Evolutionary conservation across 2,113 vertebrate genomes (phyloP), one percentile per base, ranked within the genome.

Genomic region (Smithornis capensis): DNA sequence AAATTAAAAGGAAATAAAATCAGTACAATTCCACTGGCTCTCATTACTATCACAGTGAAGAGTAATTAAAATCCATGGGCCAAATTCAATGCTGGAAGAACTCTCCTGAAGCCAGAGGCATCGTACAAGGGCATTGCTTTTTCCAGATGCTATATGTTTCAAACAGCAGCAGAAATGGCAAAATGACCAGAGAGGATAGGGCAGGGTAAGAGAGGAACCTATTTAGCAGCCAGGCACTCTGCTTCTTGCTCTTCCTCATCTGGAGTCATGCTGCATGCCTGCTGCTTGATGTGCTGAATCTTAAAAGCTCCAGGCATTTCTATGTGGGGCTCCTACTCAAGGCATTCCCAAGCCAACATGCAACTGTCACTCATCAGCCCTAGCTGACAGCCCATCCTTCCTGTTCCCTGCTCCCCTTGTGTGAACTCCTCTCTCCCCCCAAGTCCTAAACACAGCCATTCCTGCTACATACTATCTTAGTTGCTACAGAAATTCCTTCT

Each of bases 1-100:
- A 94, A 97, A 97, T 97, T 96, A 96, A 97, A 97, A 96, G 96
- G 86, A 97, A 96, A 96, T 94, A 91, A 96, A 94, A 95, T 95
- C 93, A 95, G 74, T 85, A 84, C 90, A 94, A 91, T 90, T 87
- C 94, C 89, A 93, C 82, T 88, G 95, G 65, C 87, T 91, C 82
- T 87, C 89, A 87, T 96, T 96, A 87, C 79, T 95, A 65, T 68
- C 91, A 73, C 92, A 94, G 83, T 65, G 28, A 87, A 94, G 90
- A 89, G 73, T 94, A 96, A 97, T 97, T 97, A 97, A 96, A 97
- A 95, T 92, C 90, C 76, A 80, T 59, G 73, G 87, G 74, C 82
- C 19, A 74, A 96, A 94, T 94, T 89, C 89, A 97, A 67, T 0
- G 0, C 68, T 71, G 59, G n/a, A 73, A 92, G 74, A 93, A 80